A percentile compares a stretch with the other conserved stretches of the same genome.
Evolutionary conservation across 2,888 invertebrate genomes (phyloP).

Genomic region (Pseudococcus jackbeardsleyi): DNA sequence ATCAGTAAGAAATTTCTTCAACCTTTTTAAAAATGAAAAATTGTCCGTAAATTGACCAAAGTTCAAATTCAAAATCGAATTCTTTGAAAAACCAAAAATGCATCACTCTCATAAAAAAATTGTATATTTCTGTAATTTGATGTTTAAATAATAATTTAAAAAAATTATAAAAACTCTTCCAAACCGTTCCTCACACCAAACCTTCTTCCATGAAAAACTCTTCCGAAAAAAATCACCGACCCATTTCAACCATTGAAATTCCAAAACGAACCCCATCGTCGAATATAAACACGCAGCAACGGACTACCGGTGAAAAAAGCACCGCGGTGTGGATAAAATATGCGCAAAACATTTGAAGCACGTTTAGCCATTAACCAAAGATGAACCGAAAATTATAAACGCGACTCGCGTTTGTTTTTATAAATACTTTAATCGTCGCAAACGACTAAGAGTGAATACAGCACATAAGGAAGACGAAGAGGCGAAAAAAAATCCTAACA

Average conservation of each 20-base stretch:
- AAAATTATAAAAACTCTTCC: no score
- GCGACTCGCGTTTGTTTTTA: conserved; percentile 54
- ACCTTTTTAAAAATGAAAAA: no score
- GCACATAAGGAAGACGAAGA: not conserved
- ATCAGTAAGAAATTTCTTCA: no score
- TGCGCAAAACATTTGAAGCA: conserved; percentile 48
- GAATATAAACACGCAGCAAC: conserved; percentile 42
- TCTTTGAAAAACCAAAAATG: no score
- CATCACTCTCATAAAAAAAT: no score
- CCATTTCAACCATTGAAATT: conserved; percentile 13
- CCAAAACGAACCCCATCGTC: conserved; percentile 35
- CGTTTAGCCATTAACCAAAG: conserved; percentile 48
- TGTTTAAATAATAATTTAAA: no score
- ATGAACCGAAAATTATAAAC: conserved; percentile 52
- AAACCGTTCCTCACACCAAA: not conserved
- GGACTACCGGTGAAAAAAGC: not conserved
- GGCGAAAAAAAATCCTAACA: conserved; percentile 4
- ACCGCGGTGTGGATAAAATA: conserved; percentile 32
- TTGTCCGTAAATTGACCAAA: no score
- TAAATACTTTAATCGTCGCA: conserved; percentile 33
- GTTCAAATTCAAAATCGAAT: no score
- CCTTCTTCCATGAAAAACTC: not conserved
- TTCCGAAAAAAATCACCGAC: not conserved
- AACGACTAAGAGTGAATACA: not conserved
- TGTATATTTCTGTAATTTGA: no score